These are phyloP conservation scores for Drosophila pegasa DNA, from an alignment of 2,888 invertebrate genomes.

Conservation along the genomic window DNA sequence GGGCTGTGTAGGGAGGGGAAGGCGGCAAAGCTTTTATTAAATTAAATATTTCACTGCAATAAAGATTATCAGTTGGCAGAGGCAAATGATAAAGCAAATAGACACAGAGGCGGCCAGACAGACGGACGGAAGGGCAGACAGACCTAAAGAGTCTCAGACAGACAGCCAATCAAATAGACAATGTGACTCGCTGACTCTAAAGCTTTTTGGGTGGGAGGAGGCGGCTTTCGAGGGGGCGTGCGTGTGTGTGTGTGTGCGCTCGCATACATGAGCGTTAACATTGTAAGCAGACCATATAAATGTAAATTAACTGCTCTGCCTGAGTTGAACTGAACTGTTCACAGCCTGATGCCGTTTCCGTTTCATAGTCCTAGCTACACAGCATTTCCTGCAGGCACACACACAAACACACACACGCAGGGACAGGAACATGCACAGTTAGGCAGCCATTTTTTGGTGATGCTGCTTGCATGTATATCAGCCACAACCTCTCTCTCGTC, in stretches of 20 bases:
- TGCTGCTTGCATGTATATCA: slow-evolving; percentile 64
- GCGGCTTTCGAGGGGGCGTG: not conserved
- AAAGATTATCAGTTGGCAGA: slow-evolving; percentile 79
- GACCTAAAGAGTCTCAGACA: slow-evolving; percentile 27
- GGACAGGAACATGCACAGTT: slow-evolving; percentile 39
- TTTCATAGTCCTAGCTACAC: slow-evolving; percentile 75
- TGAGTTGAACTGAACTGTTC: slow-evolving; percentile 56
- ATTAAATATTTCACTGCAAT: slow-evolving; percentile 78
- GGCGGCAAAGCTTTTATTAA: slow-evolving; percentile 69
- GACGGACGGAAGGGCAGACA: slow-evolving; percentile 3
- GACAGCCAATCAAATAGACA: slow-evolving; percentile 65
- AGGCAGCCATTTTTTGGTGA: slow-evolving; percentile 79
- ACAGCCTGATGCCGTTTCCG: slow-evolving; percentile 77
- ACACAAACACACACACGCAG: slow-evolving; percentile 14
- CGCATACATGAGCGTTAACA: slow-evolving; percentile 77
- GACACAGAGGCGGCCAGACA: slow-evolving; percentile 26
- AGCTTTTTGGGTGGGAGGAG: slow-evolving; percentile 32
- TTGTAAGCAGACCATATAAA: slow-evolving; percentile 81
- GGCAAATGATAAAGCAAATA: slow-evolving; percentile 69
- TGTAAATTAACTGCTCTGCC: slow-evolving; percentile 76
- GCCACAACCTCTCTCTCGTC: slow-evolving; percentile 17
- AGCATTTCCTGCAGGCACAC: slow-evolving; percentile 66
- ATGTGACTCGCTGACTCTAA: slow-evolving; percentile 73
- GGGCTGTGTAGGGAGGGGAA: slow-evolving; percentile 10
- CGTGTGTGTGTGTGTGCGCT: slow-evolving; percentile 16